A percentile compares a stretch with the other conserved stretches of the same genome.
phyloP scores from a whole-genome alignment of 1,140 invertebrate species.

The Periplaneta americana region DNA sequence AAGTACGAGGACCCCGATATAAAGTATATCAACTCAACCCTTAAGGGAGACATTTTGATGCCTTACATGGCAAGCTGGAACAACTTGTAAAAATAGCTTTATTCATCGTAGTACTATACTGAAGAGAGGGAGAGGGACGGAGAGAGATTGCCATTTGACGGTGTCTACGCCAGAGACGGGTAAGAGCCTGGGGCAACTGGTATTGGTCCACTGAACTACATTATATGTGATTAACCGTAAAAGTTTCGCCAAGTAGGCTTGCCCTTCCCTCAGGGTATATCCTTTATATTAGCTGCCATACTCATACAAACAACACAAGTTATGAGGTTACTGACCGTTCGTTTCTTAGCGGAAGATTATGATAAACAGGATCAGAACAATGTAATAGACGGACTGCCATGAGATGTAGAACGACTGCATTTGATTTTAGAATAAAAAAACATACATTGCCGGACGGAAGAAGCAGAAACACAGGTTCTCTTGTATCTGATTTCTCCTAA shows the following conservation, averaged over 20 bases:
- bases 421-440: no score
- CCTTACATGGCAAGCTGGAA: not conserved
- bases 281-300: not conserved
- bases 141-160: not conserved
- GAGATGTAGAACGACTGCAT: no score
- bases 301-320: not conserved
- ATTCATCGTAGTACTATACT: not conserved
- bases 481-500: no score
- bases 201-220: not conserved
- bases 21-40: not conserved
- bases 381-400: not conserved
- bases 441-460: no score
- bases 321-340: not conserved
- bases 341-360: not conserved
- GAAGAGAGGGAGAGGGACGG: not conserved
- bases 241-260: not conserved
- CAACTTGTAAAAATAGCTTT: not conserved
- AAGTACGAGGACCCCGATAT: not conserved
- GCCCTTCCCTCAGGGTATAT: not conserved
- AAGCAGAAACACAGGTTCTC: no score
- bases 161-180: not conserved
- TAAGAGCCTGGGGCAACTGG: not conserved
- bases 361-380: not conserved
- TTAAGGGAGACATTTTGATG: not conserved
- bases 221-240: not conserved